Conservation (phyloP, 2,797 vertebrate species). For the Parotocinclus haroldoi region DNA sequence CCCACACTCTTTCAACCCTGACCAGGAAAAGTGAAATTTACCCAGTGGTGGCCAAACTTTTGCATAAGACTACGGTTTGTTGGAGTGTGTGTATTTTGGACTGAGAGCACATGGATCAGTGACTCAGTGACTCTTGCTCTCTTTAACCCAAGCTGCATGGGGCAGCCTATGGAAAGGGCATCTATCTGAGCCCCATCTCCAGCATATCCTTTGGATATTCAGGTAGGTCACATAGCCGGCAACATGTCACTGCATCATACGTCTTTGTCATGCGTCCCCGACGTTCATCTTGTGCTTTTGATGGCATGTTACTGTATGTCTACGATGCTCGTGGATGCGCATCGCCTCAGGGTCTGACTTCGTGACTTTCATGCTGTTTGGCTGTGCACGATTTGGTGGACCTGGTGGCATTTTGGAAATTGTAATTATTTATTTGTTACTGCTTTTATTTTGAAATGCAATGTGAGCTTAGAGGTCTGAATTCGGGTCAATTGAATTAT, state of each 20-base stretch:
- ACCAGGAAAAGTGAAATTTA: too few relatives aligned
- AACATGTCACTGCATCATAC: neutral
- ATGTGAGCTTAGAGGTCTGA: too few relatives aligned
- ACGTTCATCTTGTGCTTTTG: conserved; percentile 1
- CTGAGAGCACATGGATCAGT: conserved; percentile 26
- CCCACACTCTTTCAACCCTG: too few relatives aligned
- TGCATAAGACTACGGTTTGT: neutral
- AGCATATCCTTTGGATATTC: conserved; percentile 99
- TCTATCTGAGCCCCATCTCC: conserved; percentile 99
- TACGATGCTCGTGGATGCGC: conserved; percentile 6
- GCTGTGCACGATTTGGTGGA: too few relatives aligned
- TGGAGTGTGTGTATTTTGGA: conserved; percentile 10
- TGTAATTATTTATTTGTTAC: too few relatives aligned
- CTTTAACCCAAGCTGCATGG: conserved; percentile 96
- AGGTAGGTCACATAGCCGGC: conserved; percentile 77
- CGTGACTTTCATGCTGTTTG: too few relatives aligned
- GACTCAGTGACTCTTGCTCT: conserved; percentile 73
- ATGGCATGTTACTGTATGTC: conserved; percentile 1
- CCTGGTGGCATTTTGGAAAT: too few relatives aligned
- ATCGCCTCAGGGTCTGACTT: too few relatives aligned
- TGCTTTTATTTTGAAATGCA: too few relatives aligned
- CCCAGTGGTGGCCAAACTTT: neutral
- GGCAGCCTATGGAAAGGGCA: conserved; percentile 99
- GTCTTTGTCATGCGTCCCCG: conserved; percentile 5
- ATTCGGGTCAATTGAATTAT: too few relatives aligned